Conservation (phyloP, 2,888 invertebrate genomes). For the Tigriopus californicus region DNA sequence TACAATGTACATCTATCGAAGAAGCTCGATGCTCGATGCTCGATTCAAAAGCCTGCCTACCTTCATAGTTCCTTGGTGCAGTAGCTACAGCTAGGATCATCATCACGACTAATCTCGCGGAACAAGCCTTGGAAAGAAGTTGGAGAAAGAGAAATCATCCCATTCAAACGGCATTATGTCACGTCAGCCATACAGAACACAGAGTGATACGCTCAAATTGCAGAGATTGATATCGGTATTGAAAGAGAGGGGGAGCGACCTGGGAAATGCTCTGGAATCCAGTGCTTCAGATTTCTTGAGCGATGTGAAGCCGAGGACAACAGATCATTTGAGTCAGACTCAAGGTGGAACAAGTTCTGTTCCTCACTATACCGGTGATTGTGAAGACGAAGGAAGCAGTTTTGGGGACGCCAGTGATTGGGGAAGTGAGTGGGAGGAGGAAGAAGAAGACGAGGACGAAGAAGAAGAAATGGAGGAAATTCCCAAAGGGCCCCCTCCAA, state of each 20-base stretch:
- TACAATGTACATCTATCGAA: too few relatives aligned
- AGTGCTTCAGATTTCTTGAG: conserved; percentile 1
- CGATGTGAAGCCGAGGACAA: conserved; percentile 7
- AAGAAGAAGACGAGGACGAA: neutral
- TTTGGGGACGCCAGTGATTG: neutral
- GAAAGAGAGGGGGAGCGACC: conserved; percentile 10
- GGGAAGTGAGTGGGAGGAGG: conserved; percentile 4
- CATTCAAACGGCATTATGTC: neutral
- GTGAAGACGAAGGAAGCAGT: neutral
- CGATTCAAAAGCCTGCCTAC: too few relatives aligned
- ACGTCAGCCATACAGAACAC: neutral
- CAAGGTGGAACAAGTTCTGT: neutral
- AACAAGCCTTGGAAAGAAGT: too few relatives aligned
- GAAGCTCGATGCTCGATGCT: too few relatives aligned
- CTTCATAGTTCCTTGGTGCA: too few relatives aligned
- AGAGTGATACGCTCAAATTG: conserved; percentile 10
- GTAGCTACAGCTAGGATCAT: too few relatives aligned
- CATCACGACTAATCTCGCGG: too few relatives aligned
- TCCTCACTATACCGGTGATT: conserved; percentile 1
- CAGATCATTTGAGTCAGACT: neutral
- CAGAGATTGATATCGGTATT: conserved; percentile 1
- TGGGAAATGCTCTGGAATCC: neutral
- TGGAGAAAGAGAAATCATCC: too few relatives aligned
- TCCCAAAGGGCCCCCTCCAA: too few relatives aligned
- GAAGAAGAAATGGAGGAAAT: neutral